Percentiles rank a stretch among this genome's conserved stretches.
These are phyloP conservation scores for Miniopterus natalensis DNA, from an alignment of 2,113 vertebrate genomes.

Conservation along the genomic window DNA sequence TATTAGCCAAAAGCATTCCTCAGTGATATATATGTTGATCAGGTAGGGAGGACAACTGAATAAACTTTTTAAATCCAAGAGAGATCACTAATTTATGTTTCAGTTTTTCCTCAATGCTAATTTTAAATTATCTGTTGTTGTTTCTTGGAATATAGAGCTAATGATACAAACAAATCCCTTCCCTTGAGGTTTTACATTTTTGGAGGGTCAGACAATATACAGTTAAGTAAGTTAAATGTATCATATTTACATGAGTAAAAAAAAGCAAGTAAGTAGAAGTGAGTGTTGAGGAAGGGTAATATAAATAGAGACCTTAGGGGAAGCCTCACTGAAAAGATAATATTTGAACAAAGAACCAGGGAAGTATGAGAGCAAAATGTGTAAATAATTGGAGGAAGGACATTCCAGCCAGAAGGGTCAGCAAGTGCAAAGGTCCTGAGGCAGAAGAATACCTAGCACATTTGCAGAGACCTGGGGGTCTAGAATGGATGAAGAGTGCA, in stretches of 20 bases:
- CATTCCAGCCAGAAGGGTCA: not conserved
- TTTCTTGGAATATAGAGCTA: not conserved
- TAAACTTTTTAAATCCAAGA: not conserved
- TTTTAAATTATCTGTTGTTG: not conserved
- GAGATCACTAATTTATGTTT: not conserved
- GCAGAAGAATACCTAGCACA: not conserved
- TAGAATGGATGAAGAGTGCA: not conserved
- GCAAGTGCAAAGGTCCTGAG: not conserved
- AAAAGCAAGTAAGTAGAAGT: not conserved
- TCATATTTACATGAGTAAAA: not conserved
- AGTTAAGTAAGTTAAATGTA: not conserved
- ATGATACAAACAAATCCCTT: not conserved
- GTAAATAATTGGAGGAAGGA: not conserved
- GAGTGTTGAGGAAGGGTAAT: not conserved
- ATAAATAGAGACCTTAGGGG: not conserved
- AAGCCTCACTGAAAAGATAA: not conserved
- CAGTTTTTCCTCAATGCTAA: not conserved
- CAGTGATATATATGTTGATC: not conserved
- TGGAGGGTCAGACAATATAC: rapidly evolving
- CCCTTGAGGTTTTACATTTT: not conserved
- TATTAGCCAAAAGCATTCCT: not conserved
- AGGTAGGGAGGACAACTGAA: not conserved
- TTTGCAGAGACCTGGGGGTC: not conserved
- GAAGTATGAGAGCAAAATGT: not conserved
- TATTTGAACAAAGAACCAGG: not conserved